Base-by-base conservation (phyloP, 1,140 invertebrate species). In the Vanessa atalanta region DNA sequence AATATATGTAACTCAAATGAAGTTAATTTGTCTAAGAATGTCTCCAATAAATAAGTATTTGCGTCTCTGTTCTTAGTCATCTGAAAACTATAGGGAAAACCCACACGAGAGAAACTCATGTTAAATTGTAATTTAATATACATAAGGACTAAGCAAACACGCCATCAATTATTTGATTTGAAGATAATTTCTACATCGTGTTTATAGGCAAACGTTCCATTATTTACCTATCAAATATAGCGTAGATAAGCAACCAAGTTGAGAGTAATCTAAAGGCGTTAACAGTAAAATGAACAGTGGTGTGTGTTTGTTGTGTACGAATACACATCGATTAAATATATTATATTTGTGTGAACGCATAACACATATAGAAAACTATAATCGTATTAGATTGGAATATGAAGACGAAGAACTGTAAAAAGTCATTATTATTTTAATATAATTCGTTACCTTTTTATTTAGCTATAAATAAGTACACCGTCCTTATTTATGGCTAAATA, bases 21-120 rank as follows among this genome's bases (percentile, higher is more conserved):
- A 55, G 16, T 7, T 0, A 15, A 20, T 20, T 31, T 6, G 26
- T 11, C 53, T 55, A 31, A 60, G 57, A 37, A 14, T 60, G 26
- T n/a, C 11, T 60, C 12, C 5, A 9, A 31, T 13, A 37, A 4
- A 43, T 43, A 8, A 43, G 37, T 43, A 43, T 43, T 9, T 43
- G 9, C 37, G 8, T 43, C 37, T 43, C 37, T 9, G 6, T 43
- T 9, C 23, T 61, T 16, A 55, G 20, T 67, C 48, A 67, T 67
- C 15, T 15, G 57, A 23, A 55, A 37, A 67, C 65, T 31, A 67
- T 31, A 4, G 65, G 51, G 48, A 72, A 65, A 65, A 64, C 60
- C 68, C 43, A 64, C 70, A 26, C 26, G 37, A 57, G 57, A 31
- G 15, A 37, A 53, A 14, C n/a, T 65, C 13, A 65, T 72, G 70